Evolutionary conservation across 2,113 vertebrate genomes (phyloP).

Genomic region (Cacatua alba): DNA sequence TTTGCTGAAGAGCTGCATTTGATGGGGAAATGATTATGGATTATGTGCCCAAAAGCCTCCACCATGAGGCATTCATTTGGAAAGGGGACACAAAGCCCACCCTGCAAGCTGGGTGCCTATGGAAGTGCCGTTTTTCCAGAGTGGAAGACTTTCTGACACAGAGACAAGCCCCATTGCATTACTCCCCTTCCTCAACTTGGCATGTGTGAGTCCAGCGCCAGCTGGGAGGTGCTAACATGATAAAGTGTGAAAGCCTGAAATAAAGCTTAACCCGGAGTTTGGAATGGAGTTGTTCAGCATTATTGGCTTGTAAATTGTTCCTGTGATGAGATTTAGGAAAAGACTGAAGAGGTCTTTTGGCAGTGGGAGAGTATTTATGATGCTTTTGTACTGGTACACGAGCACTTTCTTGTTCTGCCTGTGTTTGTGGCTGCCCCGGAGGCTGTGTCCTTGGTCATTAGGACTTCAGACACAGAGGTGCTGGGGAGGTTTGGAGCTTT

Average conservation of each 20-base stretch:
- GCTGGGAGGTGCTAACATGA: not conserved
- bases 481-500: not conserved
- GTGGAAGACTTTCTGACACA: not conserved
- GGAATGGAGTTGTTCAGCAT: conserved; percentile 41
- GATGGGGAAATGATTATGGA: not conserved
- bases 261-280: conserved; percentile 20
- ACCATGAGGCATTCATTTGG: not conserved
- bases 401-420: not conserved
- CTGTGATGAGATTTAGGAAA: conserved; percentile 51
- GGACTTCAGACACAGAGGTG: not conserved
- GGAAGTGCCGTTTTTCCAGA: not conserved
- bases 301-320: conserved; percentile 57
- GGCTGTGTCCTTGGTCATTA: not conserved
- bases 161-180: not conserved
- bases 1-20: not conserved
- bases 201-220: not conserved
- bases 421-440: not conserved
- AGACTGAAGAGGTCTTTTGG: conserved; percentile 44
- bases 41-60: not conserved
- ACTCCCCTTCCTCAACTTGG: not conserved
- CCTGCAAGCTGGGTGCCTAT: not conserved
- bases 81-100: not conserved
- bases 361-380: conserved; percentile 43
- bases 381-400: not conserved
- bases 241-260: conserved; percentile 39